These are phyloP conservation scores for Podarcis muralis DNA, from an alignment of 2,113 vertebrate genomes.

Conservation along the genomic window DNA sequence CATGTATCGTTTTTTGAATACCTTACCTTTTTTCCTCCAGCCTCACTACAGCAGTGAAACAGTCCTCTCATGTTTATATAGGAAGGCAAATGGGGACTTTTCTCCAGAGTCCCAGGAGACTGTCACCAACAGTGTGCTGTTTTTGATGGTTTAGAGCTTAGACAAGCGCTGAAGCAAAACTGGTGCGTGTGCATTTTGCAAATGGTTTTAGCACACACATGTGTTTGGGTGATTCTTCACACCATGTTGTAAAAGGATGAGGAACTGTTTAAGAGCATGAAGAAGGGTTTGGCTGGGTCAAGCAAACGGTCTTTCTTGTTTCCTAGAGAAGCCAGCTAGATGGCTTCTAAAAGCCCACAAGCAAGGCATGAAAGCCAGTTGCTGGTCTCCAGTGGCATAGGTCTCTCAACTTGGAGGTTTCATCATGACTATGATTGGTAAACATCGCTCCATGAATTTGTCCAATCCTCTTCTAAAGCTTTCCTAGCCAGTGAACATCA, in stretches of 20 bases:
- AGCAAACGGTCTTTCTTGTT: background rate
- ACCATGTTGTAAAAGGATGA: background rate
- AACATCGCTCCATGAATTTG: background rate
- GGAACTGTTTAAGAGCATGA: background rate
- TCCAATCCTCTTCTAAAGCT: background rate
- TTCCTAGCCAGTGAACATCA: background rate
- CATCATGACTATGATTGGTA: background rate
- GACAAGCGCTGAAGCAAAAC: background rate
- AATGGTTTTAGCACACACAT: background rate
- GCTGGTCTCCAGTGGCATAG: background rate
- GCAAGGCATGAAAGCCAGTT: no score
- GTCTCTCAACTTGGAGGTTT: background rate
- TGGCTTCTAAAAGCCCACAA: no score
- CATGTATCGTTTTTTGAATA: slow-evolving; percentile 40
- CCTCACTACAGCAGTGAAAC: slow-evolving; percentile 36
- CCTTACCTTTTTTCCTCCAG: slow-evolving; percentile 28
- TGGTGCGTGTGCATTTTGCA: background rate
- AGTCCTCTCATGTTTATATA: slow-evolving; percentile 42
- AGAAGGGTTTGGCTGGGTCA: background rate
- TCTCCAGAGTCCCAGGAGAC: slow-evolving; percentile 42
- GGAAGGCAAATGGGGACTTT: background rate
- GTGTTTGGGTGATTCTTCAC: background rate
- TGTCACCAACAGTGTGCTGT: slow-evolving; percentile 48
- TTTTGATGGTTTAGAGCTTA: slow-evolving; percentile 18
- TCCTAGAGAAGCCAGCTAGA: no score